Conservation (phyloP, 2,797 vertebrate species). For the Dermochelys coriacea region DNA sequence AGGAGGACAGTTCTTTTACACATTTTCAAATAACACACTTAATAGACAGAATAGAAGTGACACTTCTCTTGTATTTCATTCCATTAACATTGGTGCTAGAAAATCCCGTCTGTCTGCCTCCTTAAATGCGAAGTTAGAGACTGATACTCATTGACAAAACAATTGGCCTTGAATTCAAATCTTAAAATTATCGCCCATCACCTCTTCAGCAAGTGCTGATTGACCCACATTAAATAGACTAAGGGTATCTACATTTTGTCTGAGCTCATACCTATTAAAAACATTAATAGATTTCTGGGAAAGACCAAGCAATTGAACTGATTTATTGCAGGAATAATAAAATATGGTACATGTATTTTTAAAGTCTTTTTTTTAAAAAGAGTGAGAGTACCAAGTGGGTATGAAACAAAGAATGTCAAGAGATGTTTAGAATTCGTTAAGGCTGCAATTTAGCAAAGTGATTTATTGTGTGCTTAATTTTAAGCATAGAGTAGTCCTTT, state of each 20-base stretch:
- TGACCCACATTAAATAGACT: background rate
- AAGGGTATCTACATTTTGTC: background rate
- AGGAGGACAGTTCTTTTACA: background rate
- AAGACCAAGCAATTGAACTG: background rate
- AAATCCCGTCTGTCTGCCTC: background rate
- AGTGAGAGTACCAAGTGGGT: background rate
- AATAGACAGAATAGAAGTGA: background rate
- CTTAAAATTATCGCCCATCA: slow-evolving; percentile 5
- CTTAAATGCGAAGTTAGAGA: background rate
- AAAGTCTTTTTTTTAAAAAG: background rate
- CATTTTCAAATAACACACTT: background rate
- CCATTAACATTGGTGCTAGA: background rate
- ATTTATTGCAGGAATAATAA: background rate
- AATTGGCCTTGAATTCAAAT: background rate
- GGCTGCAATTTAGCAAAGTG: background rate
- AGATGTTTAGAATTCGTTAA: background rate
- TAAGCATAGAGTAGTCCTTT: background rate
- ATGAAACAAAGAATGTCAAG: background rate
- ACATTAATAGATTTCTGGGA: background rate
- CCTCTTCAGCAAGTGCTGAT: background rate
- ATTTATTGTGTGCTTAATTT: background rate
- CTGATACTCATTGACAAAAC: background rate
- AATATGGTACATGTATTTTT: background rate
- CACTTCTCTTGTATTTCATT: background rate
- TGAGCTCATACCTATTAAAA: background rate